These are phyloP conservation scores for Podocnemis expansa DNA, from an alignment of 2,113 vertebrate species.

Conservation along the genomic window DNA sequence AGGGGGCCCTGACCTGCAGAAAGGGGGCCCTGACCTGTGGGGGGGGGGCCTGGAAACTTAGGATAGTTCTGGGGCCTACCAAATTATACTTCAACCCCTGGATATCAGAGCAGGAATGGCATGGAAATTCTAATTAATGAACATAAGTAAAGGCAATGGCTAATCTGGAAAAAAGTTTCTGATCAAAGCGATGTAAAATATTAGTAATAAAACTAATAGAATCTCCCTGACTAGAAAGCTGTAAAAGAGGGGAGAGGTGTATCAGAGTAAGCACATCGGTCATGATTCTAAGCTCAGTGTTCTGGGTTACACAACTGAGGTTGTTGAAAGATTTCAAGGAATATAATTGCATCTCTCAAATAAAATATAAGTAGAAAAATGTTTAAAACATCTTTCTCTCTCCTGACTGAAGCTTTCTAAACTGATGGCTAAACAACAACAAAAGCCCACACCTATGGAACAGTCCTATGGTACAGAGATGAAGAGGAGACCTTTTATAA, in stretches of 20 bases:
- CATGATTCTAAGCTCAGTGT: not conserved
- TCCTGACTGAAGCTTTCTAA: not conserved
- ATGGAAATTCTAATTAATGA: not conserved
- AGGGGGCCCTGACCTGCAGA: too few relatives aligned
- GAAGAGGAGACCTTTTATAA: not conserved
- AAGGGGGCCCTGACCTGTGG: too few relatives aligned
- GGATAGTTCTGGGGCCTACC: too few relatives aligned
- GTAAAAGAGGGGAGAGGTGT: not conserved
- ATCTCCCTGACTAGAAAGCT: not conserved
- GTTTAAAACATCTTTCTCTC: not conserved
- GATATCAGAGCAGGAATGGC: not conserved
- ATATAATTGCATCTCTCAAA: not conserved
- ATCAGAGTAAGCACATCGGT: not conserved
- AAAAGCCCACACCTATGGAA: not conserved
- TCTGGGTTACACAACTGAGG: not conserved
- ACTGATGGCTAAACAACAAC: not conserved
- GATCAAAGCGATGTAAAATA: not conserved
- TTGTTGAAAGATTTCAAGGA: not conserved
- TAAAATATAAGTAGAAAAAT: not conserved
- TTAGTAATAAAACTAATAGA: not conserved
- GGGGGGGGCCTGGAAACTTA: too few relatives aligned
- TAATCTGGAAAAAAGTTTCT: constrained; percentile 13
- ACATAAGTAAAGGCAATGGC: not conserved
- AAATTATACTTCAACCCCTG: too few relatives aligned
- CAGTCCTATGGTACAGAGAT: not conserved